phyloP scores from a whole-genome alignment of 2,113 vertebrate species.

The Microtus pennsylvanicus region DNA sequence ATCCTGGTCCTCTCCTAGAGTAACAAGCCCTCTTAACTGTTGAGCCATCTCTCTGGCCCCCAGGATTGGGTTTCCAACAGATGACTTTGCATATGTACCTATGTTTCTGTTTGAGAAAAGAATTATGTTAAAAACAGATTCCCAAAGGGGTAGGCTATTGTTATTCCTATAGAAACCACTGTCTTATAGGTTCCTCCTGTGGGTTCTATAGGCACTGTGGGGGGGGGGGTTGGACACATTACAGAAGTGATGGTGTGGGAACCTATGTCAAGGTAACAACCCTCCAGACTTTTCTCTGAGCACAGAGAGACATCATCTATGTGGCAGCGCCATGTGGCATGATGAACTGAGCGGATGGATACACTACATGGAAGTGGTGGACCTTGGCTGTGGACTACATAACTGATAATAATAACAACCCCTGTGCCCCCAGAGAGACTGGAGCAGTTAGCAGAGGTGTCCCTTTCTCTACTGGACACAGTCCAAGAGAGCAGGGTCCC shows the following conservation, averaged over 20 bases:
- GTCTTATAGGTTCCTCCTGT: background rate
- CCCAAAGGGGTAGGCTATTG: accelerated
- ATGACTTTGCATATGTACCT: no score
- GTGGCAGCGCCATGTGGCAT: background rate
- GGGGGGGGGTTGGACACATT: accelerated
- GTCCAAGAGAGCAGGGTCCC: background rate
- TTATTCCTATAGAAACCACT: background rate
- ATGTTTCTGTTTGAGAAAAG: background rate
- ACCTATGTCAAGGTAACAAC: accelerated
- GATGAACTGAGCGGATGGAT: background rate
- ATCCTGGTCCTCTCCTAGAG: background rate
- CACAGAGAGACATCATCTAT: background rate
- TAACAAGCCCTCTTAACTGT: background rate
- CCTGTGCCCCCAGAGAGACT: background rate
- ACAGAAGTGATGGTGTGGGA: accelerated
- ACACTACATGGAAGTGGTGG: accelerated
- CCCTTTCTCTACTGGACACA: accelerated
- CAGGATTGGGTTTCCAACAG: background rate
- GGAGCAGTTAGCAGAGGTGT: background rate
- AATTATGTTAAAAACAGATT: background rate
- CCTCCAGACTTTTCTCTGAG: background rate
- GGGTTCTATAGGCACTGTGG: background rate
- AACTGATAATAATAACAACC: background rate
- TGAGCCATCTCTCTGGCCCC: background rate
- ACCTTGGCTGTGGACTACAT: no score